Evolutionary conservation across 1,140 invertebrate species (phyloP).

Genomic region (Schlechtendalia chinensis): DNA sequence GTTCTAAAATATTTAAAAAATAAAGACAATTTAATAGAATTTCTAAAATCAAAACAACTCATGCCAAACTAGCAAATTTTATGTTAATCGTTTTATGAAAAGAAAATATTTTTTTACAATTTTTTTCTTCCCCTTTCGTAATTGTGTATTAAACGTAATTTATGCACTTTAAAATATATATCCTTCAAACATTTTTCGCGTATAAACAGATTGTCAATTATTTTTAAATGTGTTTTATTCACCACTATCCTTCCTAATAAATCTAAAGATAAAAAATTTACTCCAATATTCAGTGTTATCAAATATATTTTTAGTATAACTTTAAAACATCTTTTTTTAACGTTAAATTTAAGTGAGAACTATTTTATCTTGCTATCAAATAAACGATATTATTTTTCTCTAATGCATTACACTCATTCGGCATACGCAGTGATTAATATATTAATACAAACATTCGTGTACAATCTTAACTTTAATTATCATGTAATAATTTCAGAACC

Average conservation of each 20-base stretch:
- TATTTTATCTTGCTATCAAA: too few species aligned
- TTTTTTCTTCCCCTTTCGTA: not conserved
- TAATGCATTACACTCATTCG: too few species aligned
- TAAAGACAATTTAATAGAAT: not conserved
- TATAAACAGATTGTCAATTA: not conserved
- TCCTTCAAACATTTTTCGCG: not conserved
- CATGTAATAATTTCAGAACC: too few species aligned
- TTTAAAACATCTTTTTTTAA: too few species aligned
- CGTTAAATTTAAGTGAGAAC: too few species aligned
- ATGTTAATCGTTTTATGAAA: slow-evolving; percentile 5
- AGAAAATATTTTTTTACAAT: not conserved
- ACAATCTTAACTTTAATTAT: too few species aligned
- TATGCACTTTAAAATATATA: not conserved
- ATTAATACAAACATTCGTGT: too few species aligned
- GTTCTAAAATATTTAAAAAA: not conserved
- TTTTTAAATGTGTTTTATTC: slow-evolving; percentile 4
- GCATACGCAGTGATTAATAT: too few species aligned
- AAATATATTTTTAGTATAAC: not conserved
- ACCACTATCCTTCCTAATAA: too few species aligned
- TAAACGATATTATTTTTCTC: too few species aligned
- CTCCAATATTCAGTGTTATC: not conserved
- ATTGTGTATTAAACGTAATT: slow-evolving; percentile 8
- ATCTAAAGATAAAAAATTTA: not conserved
- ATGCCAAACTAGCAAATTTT: not conserved
- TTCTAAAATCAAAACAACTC: not conserved